Base-by-base conservation (phyloP, 2,113 vertebrate species). In the Leucopsar rothschildi region DNA sequence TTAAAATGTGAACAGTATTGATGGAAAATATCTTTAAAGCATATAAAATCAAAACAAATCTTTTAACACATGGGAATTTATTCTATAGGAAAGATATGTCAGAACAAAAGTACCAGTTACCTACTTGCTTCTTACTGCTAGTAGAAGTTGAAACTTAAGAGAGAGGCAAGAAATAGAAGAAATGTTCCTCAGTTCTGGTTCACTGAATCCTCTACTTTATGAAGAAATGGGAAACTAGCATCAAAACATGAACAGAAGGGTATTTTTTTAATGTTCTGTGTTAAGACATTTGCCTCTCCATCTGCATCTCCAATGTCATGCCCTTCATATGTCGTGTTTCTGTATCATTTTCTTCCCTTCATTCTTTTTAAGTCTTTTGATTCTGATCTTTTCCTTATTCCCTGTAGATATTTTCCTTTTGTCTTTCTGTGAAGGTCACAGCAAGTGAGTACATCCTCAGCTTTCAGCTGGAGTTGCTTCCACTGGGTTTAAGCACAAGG, bases 1-100 rank as follows among this genome's bases (percentile, higher is more conserved):
- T 98, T 98, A 98, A 97, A 97, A 98, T 98, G 98, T 96, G 97
- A 98, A 90, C 82, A 96, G 97, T 98, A 98, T 98, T 98, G 98
- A 98, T 97, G 97, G 98, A 97, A 97, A 98, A 97, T 97, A 97
- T 97, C 97, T 97, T 97, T 96, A 97, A 97, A 98, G 96, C 84
- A 73, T 93, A 96, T 97, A 95, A 97, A 97, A 98, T 97, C 94
- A 97, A 97, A 97, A 96, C 27, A 87, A 88, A 92, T 93, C 86
- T 88, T 82, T 92, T 75, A 72, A 53, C 66, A 85, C 82, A 70
- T 47, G 84, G n/a, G 92, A 86, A 79, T 92, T 93, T 72, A 76
- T 90, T 93, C 61, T 81, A 53, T 73, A 75, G 49, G 44, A 53
- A 69, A 13, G 39, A 90, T 59, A 60, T 79, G 80, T 68, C 83